Evolutionary conservation across 1,140 invertebrate genomes (phyloP), one percentile per base, ranked within the genome.

Genomic region (Oryctes rhinoceros): DNA sequence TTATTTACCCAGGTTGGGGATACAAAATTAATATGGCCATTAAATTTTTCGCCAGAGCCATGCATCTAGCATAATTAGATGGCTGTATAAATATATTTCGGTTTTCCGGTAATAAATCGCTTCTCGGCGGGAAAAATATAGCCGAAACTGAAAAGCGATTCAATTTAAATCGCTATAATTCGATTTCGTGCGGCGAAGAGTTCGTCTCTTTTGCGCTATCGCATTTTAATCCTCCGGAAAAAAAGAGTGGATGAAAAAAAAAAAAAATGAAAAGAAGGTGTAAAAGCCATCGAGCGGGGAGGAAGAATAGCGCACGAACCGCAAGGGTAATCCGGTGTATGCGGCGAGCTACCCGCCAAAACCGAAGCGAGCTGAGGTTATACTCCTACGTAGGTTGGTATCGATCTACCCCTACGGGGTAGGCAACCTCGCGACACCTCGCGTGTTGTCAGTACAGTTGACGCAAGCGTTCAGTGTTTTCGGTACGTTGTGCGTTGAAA

Each of bases 361-460:
- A 18, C 53, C 15, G 53, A 59, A 18, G 13, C 53, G 15, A 59
- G 53, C 15, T n/a, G 15, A n/a, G 53, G 53, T 59, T 18, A 6
- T 59, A 59, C 18, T 59, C 53, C 15, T 59, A 59, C 39, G 39
- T 10, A 44, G 24, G 24, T 30, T 44, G 9, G 39, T 59, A 59
- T 59, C 53, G 53, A 59, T 59, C 53, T 59, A 59, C 18, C 53
- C 53, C 53, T 53, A 59, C 15, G 15, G 15, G 53, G 53, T 59
- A 59, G 53, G 53, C 53, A 59, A 59, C 53, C 53, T 18, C 18
- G 49, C 49, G 49, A 53, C 49, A 53, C 49, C 7, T 53, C 49
- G 53, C 53, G 53, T 59, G 53, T 59, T 7, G 53, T 15, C 53
- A 59, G 53, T 59, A 59, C 53, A 59, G 15, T 18, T 59, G 15